Evolutionary conservation across 2,797 vertebrate genomes (phyloP), one percentile per base, ranked within the genome.

Genomic region (Buceros bicornis): DNA sequence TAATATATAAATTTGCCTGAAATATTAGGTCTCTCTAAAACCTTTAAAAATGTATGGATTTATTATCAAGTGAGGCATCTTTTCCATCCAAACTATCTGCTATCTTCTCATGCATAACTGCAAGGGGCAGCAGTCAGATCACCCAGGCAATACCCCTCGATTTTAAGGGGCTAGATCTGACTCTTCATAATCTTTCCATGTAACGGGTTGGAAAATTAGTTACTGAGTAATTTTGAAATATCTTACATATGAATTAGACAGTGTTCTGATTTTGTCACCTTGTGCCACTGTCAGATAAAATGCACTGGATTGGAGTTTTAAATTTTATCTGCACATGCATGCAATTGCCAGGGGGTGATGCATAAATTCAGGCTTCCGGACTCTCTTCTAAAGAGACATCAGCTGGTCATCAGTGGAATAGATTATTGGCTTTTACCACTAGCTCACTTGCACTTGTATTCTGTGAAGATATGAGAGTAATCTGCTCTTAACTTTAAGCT

Each of bases 401-500:
- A 93, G 56, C n/a, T 94, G 22, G 31, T 51, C 53, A 64, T 29
- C 53, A 69, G 3, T 21, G 25, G 56, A 67, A 67, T 14, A 71
- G 56, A 61, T 71, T 31, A 54, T 37, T 91, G 48, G 25, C 29
- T 58, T 90, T 50, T 77, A 40, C 72, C 51, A 31, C 50, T 28
- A 66, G 54, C 19, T 35, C 48, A 51, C 35, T 67, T 40, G 37
- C 48, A 47, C 35, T 64, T 45, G 37, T 58, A 53, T 77, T 92
- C 62, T 48, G 10, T 65, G 26, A 74, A 67, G 53, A 67, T 33
- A 61, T 4, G 13, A 79, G 29, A 82, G 7, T 40, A 61, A 81
- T 70, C 61, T 90, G 45, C 69, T 94, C 45, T 72, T 94, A 87
- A 81, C 29, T 91, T 62, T 64, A 77, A 79, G 71, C 16, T 72